Conservation (phyloP, 2,888 invertebrate species). For the Caenorhabditis wallacei region DNA sequence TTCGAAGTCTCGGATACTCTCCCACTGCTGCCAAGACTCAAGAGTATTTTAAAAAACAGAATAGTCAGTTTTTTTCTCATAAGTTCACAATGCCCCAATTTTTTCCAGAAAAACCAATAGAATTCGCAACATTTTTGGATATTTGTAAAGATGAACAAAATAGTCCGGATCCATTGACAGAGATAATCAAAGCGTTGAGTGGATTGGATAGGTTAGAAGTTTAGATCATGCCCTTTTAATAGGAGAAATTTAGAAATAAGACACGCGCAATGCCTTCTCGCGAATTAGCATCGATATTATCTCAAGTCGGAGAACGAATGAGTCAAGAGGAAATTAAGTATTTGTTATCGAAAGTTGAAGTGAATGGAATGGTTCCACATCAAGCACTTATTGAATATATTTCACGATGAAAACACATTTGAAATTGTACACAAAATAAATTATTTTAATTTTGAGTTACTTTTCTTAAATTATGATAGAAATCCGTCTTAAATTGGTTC, state of each 20-base stretch:
- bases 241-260: conserved; percentile 47
- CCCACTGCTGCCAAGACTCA: conserved; percentile 67
- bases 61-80: conserved; percentile 37
- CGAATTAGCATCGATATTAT: conserved; percentile 66
- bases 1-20: conserved; percentile 70
- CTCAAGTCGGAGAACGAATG: conserved; percentile 68
- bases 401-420: conserved; percentile 30
- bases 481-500: no score
- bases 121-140: conserved; percentile 69
- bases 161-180: conserved; percentile 67
- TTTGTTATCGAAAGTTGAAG: conserved; percentile 63
- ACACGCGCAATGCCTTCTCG: conserved; percentile 60
- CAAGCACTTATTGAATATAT: conserved; percentile 72
- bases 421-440: no score
- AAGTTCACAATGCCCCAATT: no score
- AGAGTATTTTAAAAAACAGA: conserved; percentile 65
- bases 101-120: conserved; percentile 68
- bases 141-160: conserved; percentile 70
- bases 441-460: no score
- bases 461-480: no score
- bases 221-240: neutral
- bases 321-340: conserved; percentile 69
- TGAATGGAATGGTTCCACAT: conserved; percentile 72
- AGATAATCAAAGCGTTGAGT: conserved; percentile 71
- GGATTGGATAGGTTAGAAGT: conserved; percentile 64